Conservation (phyloP, 2,113 vertebrate genomes). For the Rafetus swinhoei region DNA sequence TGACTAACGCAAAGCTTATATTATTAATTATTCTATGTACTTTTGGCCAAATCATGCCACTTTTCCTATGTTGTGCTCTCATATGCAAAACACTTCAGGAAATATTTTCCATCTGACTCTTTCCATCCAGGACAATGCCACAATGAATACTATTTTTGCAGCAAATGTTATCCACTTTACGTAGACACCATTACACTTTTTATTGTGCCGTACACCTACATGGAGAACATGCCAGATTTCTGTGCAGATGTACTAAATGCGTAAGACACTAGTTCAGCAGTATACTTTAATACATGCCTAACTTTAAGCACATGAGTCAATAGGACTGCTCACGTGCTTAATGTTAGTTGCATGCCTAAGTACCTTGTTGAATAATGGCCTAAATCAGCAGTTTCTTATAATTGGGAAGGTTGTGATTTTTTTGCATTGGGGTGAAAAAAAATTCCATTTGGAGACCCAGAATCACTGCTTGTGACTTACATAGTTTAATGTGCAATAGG, state of each 20-base stretch:
- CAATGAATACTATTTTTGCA: neutral
- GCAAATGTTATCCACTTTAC: neutral
- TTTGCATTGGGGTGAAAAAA: neutral
- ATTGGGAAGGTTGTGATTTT: neutral
- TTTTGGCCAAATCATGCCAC: neutral
- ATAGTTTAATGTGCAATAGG: neutral
- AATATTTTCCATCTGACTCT: neutral
- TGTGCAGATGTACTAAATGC: neutral
- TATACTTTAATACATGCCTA: neutral
- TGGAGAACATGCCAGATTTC: neutral
- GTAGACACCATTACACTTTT: neutral
- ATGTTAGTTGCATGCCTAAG: neutral
- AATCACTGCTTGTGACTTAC: neutral
- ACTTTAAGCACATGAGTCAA: neutral
- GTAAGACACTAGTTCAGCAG: neutral
- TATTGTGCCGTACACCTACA: neutral
- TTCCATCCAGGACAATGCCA: neutral
- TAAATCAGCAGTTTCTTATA: conserved; percentile 16
- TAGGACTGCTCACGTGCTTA: neutral
- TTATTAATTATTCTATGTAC: neutral
- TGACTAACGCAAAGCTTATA: neutral
- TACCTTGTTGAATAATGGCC: neutral
- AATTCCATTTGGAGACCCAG: neutral
- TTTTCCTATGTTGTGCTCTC: neutral
- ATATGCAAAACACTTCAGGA: neutral